A percentile compares a stretch with the other conserved stretches of the same genome.
phyloP scores from a whole-genome alignment of 2,113 vertebrate genomes.

The Pterophyllum scalare region DNA sequence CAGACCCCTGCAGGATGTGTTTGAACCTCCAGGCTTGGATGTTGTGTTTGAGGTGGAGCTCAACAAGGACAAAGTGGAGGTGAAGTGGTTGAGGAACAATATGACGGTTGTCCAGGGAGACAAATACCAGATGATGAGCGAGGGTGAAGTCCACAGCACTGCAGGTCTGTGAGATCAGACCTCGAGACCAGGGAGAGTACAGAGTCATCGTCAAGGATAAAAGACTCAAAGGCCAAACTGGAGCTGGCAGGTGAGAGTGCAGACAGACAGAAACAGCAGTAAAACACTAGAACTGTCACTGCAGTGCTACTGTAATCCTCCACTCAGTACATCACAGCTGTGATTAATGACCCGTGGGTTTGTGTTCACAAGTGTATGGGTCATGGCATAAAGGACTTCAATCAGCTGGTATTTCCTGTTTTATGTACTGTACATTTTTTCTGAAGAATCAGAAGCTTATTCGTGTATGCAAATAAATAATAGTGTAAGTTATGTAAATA shows the following conservation, averaged over 20 bases:
- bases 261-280: neutral
- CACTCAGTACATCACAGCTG: neutral
- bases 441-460: too few relatives aligned
- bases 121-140: conserved; percentile 99
- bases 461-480: too few relatives aligned
- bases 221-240: conserved; percentile 96
- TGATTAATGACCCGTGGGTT: neutral
- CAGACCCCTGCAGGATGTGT: conserved; percentile 90
- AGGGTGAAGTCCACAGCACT: conserved; percentile 95
- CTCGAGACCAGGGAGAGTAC: conserved; percentile 97
- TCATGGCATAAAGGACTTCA: too few relatives aligned
- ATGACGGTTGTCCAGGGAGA: conserved; percentile 97
- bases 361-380: too few relatives aligned
- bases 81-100: conserved; percentile 97
- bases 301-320: neutral
- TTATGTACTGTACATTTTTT: too few relatives aligned
- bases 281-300: neutral
- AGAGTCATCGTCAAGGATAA: conserved; percentile 95
- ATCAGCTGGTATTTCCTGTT: too few relatives aligned
- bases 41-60: conserved; percentile 93
- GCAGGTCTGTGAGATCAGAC: conserved; percentile 94
- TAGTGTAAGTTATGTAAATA: too few relatives aligned
- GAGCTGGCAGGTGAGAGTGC: conserved; percentile 90
- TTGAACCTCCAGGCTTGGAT: conserved; percentile 92
- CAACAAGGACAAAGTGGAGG: conserved; percentile 96